Evolutionary conservation across 2,888 invertebrate genomes (phyloP), one percentile per base, ranked within the genome.

Genomic region (Lomographa bimaculata): DNA sequence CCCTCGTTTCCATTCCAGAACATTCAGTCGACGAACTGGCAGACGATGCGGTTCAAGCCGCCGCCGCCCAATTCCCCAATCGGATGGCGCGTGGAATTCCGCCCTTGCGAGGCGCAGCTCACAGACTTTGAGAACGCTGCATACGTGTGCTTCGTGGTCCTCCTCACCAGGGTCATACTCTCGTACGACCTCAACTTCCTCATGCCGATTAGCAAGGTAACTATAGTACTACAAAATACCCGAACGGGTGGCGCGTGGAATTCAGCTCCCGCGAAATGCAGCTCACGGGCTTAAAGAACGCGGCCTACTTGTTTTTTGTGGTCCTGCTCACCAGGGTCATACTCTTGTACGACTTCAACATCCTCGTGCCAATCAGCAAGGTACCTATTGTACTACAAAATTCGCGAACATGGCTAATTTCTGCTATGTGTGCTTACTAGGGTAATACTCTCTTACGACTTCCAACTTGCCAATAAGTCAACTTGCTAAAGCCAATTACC

Each of bases 91-190:
- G 99, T 99, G 0, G 99, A 99, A 90, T 99, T 99, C 90, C 93
- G 99, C 12, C 99, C 99, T 21, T 99, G 99, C 77, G 98, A 98
- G 85, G 96, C 97, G 8, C 99, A 99, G 83, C 92, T 99, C 57
- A 99, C 99, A 0, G 99, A 99, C 89, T 99, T 99, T 87, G 99
- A 99, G 89, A 99, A 99, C 89, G 99, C 99, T 0, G 99, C 99
- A 2, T 95, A 97, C 64, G 98, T 98, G 8, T 98, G 98, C 74
- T 99, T 99, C 80, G 95, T 99, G 6, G 99, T 99, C 7, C 90
- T 99, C 27, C 91, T 99, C 47, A 99, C 99, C 0, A 90, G 99
- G 54, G 99, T 98, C 50, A 98, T 99, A 65, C 91, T 99, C 25
- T 97, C 98, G 10, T 99, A 98, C 86, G 94, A 97, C 59, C 91